Percentiles rank a stretch among this genome's conserved stretches.
Evolutionary conservation across 2,888 invertebrate genomes (phyloP).

Genomic region (Osedax fenrisi): DNA sequence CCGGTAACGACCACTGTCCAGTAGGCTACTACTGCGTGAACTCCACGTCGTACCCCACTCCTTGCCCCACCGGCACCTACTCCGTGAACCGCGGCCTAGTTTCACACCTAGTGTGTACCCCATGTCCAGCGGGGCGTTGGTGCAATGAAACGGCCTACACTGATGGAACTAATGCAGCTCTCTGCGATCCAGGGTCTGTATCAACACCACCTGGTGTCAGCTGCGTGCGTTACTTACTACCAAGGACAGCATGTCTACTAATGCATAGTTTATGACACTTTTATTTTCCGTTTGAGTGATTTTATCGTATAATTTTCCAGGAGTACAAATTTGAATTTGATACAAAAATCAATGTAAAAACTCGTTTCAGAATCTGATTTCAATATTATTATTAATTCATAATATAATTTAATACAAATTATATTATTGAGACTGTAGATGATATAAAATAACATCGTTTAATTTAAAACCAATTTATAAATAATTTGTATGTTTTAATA

Average conservation of each 20-base stretch:
- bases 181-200: conserved; percentile 38
- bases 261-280: no score
- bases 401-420: no score
- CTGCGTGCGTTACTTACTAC: background rate
- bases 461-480: no score
- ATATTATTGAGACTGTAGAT: no score
- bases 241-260: no score
- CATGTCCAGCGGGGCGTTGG: conserved; percentile 44
- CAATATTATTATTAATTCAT: no score
- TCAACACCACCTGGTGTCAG: background rate
- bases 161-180: conserved; percentile 38
- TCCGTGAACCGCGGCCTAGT: conserved; percentile 40
- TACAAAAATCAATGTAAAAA: no score
- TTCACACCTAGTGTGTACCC: conserved; percentile 40
- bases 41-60: conserved; percentile 42
- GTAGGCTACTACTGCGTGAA: conserved; percentile 46
- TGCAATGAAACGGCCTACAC: conserved; percentile 45
- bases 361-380: background rate
- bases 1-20: conserved; percentile 47
- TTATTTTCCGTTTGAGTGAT: background rate
- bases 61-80: conserved; percentile 47
- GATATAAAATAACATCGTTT: no score
- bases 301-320: background rate
- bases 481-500: no score
- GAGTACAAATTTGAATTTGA: no score